Evolutionary conservation across 2,113 vertebrate genomes (phyloP), one percentile per base, ranked within the genome.

Genomic region (Ia io): DNA sequence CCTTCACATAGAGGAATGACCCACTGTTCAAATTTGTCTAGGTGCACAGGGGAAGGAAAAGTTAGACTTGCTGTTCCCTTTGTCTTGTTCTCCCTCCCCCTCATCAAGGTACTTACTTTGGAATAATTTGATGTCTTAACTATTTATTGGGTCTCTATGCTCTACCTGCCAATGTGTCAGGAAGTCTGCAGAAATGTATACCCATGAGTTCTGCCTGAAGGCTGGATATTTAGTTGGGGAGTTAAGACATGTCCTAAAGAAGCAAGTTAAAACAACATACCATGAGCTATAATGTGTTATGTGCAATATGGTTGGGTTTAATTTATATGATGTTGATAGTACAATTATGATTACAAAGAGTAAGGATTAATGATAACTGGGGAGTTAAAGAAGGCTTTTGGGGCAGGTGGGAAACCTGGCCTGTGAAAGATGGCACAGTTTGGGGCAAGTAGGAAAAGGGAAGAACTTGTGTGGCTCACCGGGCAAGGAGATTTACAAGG

Each of bases 211-310:
- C 74, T 89, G 32, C 35, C 30, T 30, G 14, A 6, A 74, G 32
- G 20, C 59, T 56, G 30, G 78, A 32, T 5, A 28, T 94, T 95
- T 82, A 49, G 14, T 35, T 86, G 56, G 49, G 56, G 22, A 79
- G 22, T 88, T 88, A 92, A 93, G 79, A 86, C 9, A 35, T 63
- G 9, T 35, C 40, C 49, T 85, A 30, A 93, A 82, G 94, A 95
- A 95, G 69, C 23, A 78, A n/a, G 20, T 91, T 69, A 77, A 90
- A 74, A 11, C 3, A 96, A 47, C 83, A 32, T 53, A 30, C 6
- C 10, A 2, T 49, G 63, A 89, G 25, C 78, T 86, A 18, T 49
- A 35, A 59, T 70, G 49, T 28, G 3, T 63, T 61, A 23, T 49
- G 16, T 28, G 11, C 35, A 37, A 6, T 59, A 32, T 59, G 59